These are phyloP conservation scores for Palythoa caribaeorum DNA, from an alignment of 92 coral and sea anemone species.

Conservation along the genomic window DNA sequence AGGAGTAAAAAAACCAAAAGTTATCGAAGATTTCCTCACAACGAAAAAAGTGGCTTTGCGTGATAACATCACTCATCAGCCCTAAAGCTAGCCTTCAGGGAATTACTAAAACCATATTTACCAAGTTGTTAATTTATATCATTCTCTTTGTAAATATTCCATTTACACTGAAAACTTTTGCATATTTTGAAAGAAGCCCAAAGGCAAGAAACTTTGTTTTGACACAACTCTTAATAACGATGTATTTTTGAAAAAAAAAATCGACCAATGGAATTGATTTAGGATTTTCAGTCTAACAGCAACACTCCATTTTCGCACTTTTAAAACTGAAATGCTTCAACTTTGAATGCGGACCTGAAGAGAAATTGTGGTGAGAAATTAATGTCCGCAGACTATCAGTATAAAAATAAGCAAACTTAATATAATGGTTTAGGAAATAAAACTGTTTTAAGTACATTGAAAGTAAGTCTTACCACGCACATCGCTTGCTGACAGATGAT, in stretches of 20 bases:
- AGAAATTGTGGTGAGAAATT: neutral
- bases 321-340: neutral
- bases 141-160: constrained; percentile 13
- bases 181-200: neutral
- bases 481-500: no score
- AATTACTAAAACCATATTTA: neutral
- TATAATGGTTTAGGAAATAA: neutral
- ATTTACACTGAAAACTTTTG: neutral
- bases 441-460: neutral
- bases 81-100: neutral
- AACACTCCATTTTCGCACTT: neutral
- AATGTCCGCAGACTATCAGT: neutral
- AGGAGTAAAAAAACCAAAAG: neutral
- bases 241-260: neutral
- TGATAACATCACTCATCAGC: neutral
- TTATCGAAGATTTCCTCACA: neutral
- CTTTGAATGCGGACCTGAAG: neutral
- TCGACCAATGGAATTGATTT: neutral
- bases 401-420: neutral
- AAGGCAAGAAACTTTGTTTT: neutral
- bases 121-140: neutral
- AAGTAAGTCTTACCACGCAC: no score
- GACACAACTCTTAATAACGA: neutral
- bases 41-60: neutral
- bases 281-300: neutral